Evolutionary conservation across 2,888 invertebrate genomes (phyloP), one percentile per base, ranked within the genome.

Genomic region (Gymnocheta viridis): DNA sequence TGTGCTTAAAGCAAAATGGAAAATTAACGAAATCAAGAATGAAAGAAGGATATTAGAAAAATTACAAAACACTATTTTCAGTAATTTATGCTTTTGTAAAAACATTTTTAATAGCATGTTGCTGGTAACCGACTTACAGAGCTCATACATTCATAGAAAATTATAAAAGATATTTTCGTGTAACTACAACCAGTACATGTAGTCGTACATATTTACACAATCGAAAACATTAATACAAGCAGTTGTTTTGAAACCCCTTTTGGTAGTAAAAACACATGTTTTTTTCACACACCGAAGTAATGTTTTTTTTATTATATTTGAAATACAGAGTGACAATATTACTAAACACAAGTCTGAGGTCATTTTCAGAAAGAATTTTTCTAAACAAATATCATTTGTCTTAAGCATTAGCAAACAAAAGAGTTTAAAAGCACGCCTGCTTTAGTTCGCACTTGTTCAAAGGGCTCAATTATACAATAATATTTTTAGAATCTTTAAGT

Each of bases 51-150:
- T 49, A 56, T 35, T 44, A 51, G 10, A 49, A 44, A 44, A 66
- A 27, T 27, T 29, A 47, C 1, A 49, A 47, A 17, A 54, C 10
- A 22, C 60, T 69, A 69, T 69, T 74, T 69, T 17, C 22, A 35
- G 41, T 81, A 81, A 81, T 81, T 81, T 81, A 81, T 81, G 74
- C 54, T 62, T 81, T 74, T 32, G 56, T 44, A 74, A n/a, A 74
- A 74, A 69, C 49, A 60, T 0, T 67, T 67, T 69, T 69, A 62
- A 74, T 62, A 74, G 74, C 74, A 69, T 69, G 60, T 69, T 60
- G 41, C 27, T 74, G 24, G 81, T 69, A 67, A 74, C 69, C 60
- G 29, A 74, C 60, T 81, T 73, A 74, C 24, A 67, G 51, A 58
- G 60, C 22, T 66, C 35, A 73, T 80, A 80, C 27, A 58, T 51